Percentiles rank a stretch among this genome's conserved stretches.
Evolutionary conservation across 2,113 vertebrate genomes (phyloP).

Genomic region (rat (Rattus norvegicus)): DNA sequence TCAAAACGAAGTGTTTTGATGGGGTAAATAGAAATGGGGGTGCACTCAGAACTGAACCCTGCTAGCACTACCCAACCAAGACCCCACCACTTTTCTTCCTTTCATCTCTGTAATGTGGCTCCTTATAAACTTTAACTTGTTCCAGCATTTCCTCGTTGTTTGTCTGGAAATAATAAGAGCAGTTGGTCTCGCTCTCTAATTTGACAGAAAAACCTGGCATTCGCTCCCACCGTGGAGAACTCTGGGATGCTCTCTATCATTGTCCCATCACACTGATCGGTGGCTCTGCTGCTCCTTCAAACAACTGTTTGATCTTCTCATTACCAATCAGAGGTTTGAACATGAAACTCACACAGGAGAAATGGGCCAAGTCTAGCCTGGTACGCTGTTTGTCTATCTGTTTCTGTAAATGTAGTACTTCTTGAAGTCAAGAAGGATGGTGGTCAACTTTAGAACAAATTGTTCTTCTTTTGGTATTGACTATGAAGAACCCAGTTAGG

Average conservation of each 20-base stretch:
- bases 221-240: slow-evolving; percentile 46
- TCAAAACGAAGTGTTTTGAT: background rate
- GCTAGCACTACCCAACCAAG: background rate
- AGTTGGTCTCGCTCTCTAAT: slow-evolving; percentile 67
- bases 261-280: slow-evolving; percentile 14
- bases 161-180: slow-evolving; percentile 75
- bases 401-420: background rate
- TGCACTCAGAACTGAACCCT: background rate
- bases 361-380: background rate
- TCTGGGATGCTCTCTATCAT: slow-evolving; percentile 56
- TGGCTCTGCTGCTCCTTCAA: slow-evolving; percentile 53
- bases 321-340: background rate
- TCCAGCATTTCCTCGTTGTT: slow-evolving; percentile 62
- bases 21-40: too few species aligned
- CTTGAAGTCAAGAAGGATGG: background rate
- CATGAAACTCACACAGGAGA: background rate
- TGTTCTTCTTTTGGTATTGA: background rate
- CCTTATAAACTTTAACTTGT: slow-evolving; percentile 69
- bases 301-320: slow-evolving; percentile 60
- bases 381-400: background rate
- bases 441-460: background rate
- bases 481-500: background rate
- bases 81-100: background rate
- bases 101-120: slow-evolving; percentile 58
- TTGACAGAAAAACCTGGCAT: slow-evolving; percentile 40